A percentile compares a stretch with the other conserved stretches of the same genome.
These are phyloP conservation scores for Podarcis siculus DNA, from an alignment of 2,797 vertebrate species.

Conservation along the genomic window DNA sequence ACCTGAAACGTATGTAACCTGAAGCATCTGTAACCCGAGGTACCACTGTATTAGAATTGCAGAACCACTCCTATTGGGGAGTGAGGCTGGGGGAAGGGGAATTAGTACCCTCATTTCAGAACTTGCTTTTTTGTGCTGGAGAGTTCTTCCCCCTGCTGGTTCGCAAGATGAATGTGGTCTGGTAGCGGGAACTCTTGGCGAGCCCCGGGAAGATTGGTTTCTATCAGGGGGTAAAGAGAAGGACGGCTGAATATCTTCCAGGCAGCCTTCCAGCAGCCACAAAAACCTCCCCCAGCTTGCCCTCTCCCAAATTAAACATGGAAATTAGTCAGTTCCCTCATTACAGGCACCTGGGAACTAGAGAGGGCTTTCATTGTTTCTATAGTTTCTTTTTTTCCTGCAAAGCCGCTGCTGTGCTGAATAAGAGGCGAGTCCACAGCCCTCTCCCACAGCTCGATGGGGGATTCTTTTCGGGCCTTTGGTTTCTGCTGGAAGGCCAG, in stretches of 20 bases:
- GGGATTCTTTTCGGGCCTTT: neutral
- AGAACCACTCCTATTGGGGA: neutral
- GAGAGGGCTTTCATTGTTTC: constrained; percentile 11
- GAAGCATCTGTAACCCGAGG: too few relatives aligned
- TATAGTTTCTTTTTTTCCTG: neutral
- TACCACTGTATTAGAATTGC: neutral
- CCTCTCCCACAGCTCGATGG: neutral
- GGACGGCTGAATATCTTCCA: constrained; percentile 14
- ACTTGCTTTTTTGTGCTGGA: neutral
- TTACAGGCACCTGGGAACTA: constrained; percentile 31
- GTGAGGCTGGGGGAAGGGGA: too few relatives aligned
- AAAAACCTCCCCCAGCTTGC: constrained; percentile 9
- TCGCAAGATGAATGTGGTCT: constrained; percentile 16
- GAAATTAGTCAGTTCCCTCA: constrained; percentile 38
- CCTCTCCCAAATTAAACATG: constrained; percentile 35
- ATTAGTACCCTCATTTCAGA: neutral
- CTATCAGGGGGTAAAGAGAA: neutral
- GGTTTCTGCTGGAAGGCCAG: neutral
- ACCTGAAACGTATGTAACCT: too few relatives aligned
- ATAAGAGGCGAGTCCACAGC: neutral
- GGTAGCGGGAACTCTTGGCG: neutral
- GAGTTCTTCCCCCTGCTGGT: constrained; percentile 6
- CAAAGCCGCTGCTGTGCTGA: constrained; percentile 7
- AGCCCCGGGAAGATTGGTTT: neutral
- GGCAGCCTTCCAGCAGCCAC: constrained; percentile 23